phyloP scores from a whole-genome alignment of 2,113 vertebrate genomes.

The Clupea harengus region DNA sequence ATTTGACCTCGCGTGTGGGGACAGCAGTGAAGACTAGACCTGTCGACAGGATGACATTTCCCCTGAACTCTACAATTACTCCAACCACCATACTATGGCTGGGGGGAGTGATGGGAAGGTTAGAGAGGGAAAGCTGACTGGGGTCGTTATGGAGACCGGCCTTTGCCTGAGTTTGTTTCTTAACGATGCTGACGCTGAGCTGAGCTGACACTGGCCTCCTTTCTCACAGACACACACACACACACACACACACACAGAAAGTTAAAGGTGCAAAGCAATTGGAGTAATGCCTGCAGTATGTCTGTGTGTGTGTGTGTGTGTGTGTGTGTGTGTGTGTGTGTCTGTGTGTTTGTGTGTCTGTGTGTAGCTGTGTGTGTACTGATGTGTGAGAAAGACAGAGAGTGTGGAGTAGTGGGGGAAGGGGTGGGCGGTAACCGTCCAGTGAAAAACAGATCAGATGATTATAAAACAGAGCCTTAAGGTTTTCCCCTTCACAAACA shows the following conservation, averaged over 20 bases:
- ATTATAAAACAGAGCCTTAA: constrained; percentile 20
- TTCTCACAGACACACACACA: constrained; percentile 29
- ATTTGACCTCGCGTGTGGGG: not conserved
- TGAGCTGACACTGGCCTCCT: constrained; percentile 18
- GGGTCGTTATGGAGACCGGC: constrained; percentile 38
- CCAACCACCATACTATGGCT: not conserved
- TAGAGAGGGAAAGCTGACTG: constrained; percentile 17
- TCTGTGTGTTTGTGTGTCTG: too few species aligned
- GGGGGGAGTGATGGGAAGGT: not conserved
- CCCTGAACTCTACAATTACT: not conserved
- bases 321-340: too few species aligned
- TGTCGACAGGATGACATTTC: not conserved
- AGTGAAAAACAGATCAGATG: too few species aligned
- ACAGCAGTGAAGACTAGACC: not conserved
- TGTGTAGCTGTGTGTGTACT: too few species aligned
- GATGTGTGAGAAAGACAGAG: too few species aligned
- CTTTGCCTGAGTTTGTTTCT: constrained; percentile 26
- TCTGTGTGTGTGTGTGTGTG: too few species aligned
- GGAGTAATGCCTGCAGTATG: too few species aligned
- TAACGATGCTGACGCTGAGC: constrained; percentile 25
- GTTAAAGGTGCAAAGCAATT: too few species aligned
- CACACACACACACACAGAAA: not conserved
- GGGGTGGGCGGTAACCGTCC: too few species aligned
- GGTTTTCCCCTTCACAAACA: not conserved
- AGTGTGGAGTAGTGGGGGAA: too few species aligned